Percentiles rank a stretch among this genome's conserved stretches.
Evolutionary conservation across 1,140 invertebrate species (phyloP).

Genomic region (Tetragnatha versicolor): DNA sequence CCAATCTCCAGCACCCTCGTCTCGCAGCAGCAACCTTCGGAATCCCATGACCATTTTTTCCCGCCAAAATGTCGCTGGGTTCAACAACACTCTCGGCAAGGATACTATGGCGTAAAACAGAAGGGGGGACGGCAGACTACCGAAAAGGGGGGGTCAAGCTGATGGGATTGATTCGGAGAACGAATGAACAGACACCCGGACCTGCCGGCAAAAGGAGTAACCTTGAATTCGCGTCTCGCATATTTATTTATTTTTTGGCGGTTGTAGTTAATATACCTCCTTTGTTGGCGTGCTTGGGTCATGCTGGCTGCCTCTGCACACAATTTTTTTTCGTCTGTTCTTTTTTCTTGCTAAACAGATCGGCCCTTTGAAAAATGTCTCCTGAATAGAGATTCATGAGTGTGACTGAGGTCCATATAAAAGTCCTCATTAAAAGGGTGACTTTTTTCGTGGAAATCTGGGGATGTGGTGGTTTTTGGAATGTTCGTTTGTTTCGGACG

Average conservation of each 20-base stretch:
- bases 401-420: too few relatives aligned
- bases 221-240: constrained; percentile 32
- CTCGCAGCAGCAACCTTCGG: not conserved
- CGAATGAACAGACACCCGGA: constrained; percentile 24
- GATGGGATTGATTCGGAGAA: not conserved
- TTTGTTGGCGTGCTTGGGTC: constrained; percentile 6
- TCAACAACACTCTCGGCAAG: constrained; percentile 32
- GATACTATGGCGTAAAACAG: constrained; percentile 42
- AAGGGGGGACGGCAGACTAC: too few relatives aligned
- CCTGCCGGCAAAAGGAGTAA: constrained; percentile 22
- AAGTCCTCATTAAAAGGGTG: too few relatives aligned
- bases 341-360: not conserved
- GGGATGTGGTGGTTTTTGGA: too few relatives aligned
- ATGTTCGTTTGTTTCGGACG: too few relatives aligned
- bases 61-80: constrained; percentile 45
- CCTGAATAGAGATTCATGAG: too few relatives aligned
- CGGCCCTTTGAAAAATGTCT: too few relatives aligned
- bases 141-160: not conserved
- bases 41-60: constrained; percentile 33
- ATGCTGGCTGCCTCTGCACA: not conserved
- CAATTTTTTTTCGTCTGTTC: not conserved
- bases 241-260: not conserved
- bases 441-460: too few relatives aligned
- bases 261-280: constrained; percentile 9
- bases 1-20: not conserved